Percentiles rank a stretch among this genome's conserved stretches.
Evolutionary conservation across 2,797 vertebrate species (phyloP).

Genomic region (Mus spretus): DNA sequence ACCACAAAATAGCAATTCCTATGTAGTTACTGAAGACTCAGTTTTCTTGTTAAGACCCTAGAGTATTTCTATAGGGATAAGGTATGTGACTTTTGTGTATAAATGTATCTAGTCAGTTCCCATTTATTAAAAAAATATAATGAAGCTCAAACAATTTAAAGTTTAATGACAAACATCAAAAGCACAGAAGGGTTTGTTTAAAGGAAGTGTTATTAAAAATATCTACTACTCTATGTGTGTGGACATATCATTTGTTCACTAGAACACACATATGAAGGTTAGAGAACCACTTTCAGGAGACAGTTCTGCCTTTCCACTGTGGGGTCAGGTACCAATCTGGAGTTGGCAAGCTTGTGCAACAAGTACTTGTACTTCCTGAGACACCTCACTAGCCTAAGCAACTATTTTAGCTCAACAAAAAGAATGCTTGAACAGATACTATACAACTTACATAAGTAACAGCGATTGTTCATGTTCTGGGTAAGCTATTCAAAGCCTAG

Average conservation of each 20-base stretch:
- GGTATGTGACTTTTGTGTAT: not conserved
- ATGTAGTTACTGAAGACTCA: not conserved
- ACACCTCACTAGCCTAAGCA: not conserved
- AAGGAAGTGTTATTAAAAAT: slow-evolving; percentile 20
- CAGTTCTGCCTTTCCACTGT: not conserved
- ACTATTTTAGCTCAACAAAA: slow-evolving; percentile 49
- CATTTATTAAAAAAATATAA: not conserved
- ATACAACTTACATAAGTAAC: slow-evolving; percentile 36
- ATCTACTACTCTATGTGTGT: not conserved
- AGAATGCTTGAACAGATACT: slow-evolving; percentile 19
- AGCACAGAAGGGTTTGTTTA: not conserved
- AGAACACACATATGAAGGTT: not conserved
- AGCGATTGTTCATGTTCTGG: slow-evolving; percentile 15
- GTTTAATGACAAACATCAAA: slow-evolving; percentile 44
- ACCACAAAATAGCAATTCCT: not conserved
- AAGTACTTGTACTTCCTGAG: not conserved
- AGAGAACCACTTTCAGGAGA: not conserved
- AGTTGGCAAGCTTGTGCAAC: not conserved
- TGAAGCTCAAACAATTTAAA: slow-evolving; percentile 37
- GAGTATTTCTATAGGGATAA: not conserved
- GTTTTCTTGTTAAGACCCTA: slow-evolving; percentile 7
- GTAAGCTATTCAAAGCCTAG: not conserved
- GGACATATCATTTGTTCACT: not conserved
- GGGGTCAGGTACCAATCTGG: not conserved
- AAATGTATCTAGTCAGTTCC: not conserved